Evolutionary conservation across 1,140 invertebrate genomes (phyloP), one percentile per base, ranked within the genome.

Genomic region (Chironomus tepperi): DNA sequence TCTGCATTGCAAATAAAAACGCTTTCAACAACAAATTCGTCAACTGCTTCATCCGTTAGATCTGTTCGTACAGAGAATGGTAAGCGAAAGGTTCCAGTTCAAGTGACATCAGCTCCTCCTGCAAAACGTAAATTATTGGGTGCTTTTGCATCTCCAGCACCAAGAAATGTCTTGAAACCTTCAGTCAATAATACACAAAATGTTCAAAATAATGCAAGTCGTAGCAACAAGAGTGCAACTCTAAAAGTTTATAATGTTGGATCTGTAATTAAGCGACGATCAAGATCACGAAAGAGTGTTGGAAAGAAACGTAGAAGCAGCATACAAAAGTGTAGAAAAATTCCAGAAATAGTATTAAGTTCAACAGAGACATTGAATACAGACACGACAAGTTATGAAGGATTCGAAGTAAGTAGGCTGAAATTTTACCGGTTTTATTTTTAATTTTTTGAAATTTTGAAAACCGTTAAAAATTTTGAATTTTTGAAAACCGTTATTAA

Each of bases 241-340:
- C 2, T 70, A 3, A 70, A 70, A 70, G 19, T 70, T 21, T 70
- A 70, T 21, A 70, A 70, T 70, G 65, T 70, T 19, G 65, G 65
- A 18, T 70, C 65, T 0, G n/a, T 70, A 1, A 70, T 70, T 1
- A 70, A 70, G 10, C 65, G 65, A 21, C 65, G 18, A 18, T 70
- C 65, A 70, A 70, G 19, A 10, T 19, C 65, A 21, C 65, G 65
- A 10, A 70, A 70, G 18, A 70, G 65, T 21, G 19, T 70, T 70
- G 65, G 65, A 0, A 70, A 70, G 19, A 70, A 70, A 70, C 16
- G 65, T 10, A n/a, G 19, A 70, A 70, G 65, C 19, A 57, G 47
- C 47, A 15, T 57, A 12, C 47, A 57, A 5, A 57, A 7, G 7
- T 16, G 9, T 5, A n/a, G 19, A 21, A n/a, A n/a, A 19, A 18